Base-by-base conservation (phyloP, 2,888 invertebrate genomes). In the Argyra leucocephala region DNA sequence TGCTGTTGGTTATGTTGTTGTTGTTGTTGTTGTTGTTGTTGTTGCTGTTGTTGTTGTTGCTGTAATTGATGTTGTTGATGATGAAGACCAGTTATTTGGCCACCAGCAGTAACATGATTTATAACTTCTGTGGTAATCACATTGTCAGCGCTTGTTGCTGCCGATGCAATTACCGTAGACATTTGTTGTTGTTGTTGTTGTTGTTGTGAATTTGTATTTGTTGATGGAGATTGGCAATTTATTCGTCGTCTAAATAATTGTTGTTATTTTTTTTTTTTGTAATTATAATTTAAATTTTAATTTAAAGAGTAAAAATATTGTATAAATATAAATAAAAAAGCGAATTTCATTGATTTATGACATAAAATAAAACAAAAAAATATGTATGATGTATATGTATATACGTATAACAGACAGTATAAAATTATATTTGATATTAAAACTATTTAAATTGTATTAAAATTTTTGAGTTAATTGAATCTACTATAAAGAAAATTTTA, bases 81-180 rank as follows among this genome's bases (percentile, higher is more conserved):
- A 6, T 24, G 24, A 23, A 59, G 23, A 15, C 22, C 59, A n/a
- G 61, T 61, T 31, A 61, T 61, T 22, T 59, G 61, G 9, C 61
- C 61, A 62, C 67, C 67, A 64, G 66, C 57, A 37, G 66, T 66
- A 26, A 70, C 69, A 68, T 71, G 71, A 65, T 67, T 69, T 64
- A 70, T 67, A 59, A 67, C 68, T 61, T 69, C 69, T 58, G 66
- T 67, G 15, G 63, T 57, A 10, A 65, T 31, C 22, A 64, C 57
- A 24, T 66, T 69, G 65, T 70, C 69, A 18, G 64, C 31, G 36
- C 48, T 62, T 59, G 61, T 62, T 66, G 69, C 58, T 61, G 62
- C 63, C 22, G 22, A 15, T 22, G 22, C 22, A 3, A 58, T 58
- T 10, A 58, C 22, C n/a, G n/a, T 57, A 10, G 22, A 22, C 22